Percentiles rank a stretch among this genome's conserved stretches.
Evolutionary conservation across 2,113 vertebrate species (phyloP).

Genomic region (Etheostoma spectabile): DNA sequence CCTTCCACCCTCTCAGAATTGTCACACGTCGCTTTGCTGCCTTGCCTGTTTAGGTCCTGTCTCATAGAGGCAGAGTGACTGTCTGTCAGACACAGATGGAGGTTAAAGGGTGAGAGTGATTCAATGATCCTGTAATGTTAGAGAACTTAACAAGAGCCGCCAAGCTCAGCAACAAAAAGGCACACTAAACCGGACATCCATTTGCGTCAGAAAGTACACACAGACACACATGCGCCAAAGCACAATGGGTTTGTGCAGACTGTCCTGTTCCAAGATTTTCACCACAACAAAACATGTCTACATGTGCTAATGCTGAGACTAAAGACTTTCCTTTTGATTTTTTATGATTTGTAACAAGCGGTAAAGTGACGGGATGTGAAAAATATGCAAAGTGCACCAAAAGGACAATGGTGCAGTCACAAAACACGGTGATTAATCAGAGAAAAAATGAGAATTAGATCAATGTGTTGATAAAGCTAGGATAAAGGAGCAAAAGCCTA

Average conservation of each 20-base stretch:
- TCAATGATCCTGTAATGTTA: conserved; percentile 57
- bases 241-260: conserved; percentile 34
- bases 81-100: conserved; percentile 50
- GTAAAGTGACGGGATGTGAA: conserved; percentile 60
- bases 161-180: conserved; percentile 45
- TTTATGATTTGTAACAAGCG: conserved; percentile 68
- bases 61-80: conserved; percentile 38
- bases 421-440: conserved; percentile 64
- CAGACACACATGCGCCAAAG: conserved; percentile 27
- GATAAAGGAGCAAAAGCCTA: conserved; percentile 52
- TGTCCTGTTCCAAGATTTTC: conserved; percentile 32
- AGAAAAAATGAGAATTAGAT: conserved; percentile 67
- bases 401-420: conserved; percentile 61
- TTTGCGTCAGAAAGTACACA: conserved; percentile 32
- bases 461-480: conserved; percentile 65
- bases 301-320: conserved; percentile 37
- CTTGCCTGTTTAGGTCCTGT: conserved; percentile 43
- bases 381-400: conserved; percentile 68
- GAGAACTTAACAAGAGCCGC: conserved; percentile 40
- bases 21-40: conserved; percentile 61
- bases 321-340: conserved; percentile 55
- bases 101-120: conserved; percentile 64
- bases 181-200: conserved; percentile 31
- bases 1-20: conserved; percentile 59
- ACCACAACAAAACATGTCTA: conserved; percentile 66